Percentiles rank a stretch among this genome's conserved stretches.
Evolutionary conservation across 2,113 vertebrate genomes (phyloP).

Genomic region (Marcusenius ussheri): DNA sequence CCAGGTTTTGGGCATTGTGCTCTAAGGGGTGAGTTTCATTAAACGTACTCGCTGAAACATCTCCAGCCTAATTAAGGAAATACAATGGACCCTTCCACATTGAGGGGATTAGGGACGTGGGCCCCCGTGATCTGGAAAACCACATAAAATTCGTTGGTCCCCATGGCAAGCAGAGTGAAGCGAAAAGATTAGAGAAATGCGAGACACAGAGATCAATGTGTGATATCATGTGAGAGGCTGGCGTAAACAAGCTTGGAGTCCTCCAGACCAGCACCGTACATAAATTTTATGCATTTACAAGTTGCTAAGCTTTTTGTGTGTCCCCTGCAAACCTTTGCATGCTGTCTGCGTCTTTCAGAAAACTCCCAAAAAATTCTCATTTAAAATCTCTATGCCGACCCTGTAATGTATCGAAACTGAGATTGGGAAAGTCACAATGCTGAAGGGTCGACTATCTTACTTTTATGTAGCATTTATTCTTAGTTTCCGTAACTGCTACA

Average conservation of each 20-base stretch:
- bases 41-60: neutral
- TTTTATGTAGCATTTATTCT: neutral
- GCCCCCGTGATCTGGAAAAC: neutral
- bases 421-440: too few relatives aligned
- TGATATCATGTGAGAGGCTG: neutral
- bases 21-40: neutral
- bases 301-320: neutral
- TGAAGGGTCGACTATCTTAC: neutral
- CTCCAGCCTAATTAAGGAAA: neutral
- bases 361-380: neutral
- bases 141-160: neutral
- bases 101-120: neutral
- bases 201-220: neutral
- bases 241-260: neutral
- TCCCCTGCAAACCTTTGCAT: neutral
- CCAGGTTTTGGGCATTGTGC: neutral
- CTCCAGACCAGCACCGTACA: neutral
- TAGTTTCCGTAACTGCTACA: neutral
- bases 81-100: neutral
- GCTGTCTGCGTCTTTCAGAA: neutral
- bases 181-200: neutral
- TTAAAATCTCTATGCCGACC: too few relatives aligned
- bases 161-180: neutral
- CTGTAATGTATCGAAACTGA: too few relatives aligned
- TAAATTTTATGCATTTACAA: neutral